Evolutionary conservation across 2,113 vertebrate genomes (phyloP).

Genomic region (Pygoscelis adeliae): DNA sequence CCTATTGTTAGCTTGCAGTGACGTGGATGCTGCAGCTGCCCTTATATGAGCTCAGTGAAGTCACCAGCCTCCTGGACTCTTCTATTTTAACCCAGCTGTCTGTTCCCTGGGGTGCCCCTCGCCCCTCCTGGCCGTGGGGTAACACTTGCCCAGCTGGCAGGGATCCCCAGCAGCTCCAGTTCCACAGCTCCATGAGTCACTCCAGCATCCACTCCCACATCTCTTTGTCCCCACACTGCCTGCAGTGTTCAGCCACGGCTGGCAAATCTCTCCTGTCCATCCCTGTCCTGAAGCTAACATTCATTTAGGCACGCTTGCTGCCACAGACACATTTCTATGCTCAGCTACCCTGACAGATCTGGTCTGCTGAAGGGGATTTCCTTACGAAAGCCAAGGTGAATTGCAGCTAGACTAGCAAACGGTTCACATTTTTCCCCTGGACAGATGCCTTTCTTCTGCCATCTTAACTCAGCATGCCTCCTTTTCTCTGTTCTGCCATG

Average conservation of each 20-base stretch:
- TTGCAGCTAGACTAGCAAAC: not conserved
- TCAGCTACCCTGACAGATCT: not conserved
- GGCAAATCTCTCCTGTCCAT: not conserved
- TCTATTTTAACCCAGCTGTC: constrained; percentile 45
- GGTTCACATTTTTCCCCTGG: not conserved
- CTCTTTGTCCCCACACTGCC: not conserved
- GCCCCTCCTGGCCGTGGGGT: not conserved
- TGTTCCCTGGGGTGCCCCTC: not conserved
- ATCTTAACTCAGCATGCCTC: not conserved
- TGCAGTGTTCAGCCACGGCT: not conserved
- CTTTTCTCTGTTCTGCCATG: not conserved
- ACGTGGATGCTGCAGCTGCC: constrained; percentile 64
- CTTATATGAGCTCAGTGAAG: constrained; percentile 58
- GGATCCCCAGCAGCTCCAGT: not conserved
- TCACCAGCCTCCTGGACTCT: constrained; percentile 51
- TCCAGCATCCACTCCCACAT: not conserved
- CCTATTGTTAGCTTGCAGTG: constrained; percentile 59
- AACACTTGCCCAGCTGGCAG: constrained; percentile 31
- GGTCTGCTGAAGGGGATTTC: not conserved
- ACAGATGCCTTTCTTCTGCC: not conserved
- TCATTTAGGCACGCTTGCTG: not conserved
- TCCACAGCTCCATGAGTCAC: not conserved
- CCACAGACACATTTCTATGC: not conserved
- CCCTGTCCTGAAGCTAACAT: not conserved
- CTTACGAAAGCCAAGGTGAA: not conserved